These are phyloP conservation scores for Phorcus lineatus DNA, from an alignment of 2,888 invertebrate genomes.

Conservation along the genomic window DNA sequence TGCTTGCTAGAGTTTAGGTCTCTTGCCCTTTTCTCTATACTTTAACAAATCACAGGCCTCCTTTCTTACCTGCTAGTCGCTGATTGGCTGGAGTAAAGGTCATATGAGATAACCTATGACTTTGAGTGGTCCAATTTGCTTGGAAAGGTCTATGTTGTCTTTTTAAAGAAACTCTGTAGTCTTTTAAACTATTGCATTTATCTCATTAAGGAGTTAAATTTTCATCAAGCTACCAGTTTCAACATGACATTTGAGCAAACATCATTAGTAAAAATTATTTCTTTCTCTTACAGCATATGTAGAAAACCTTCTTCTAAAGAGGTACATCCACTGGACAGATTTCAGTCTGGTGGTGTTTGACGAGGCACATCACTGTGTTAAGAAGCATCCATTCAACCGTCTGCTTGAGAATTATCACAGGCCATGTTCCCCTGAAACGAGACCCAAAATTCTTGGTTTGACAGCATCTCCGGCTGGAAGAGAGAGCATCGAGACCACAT, in stretches of 20 bases:
- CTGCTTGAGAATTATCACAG: conserved; percentile 54
- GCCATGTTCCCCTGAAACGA: conserved; percentile 7
- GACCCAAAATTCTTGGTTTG: conserved; percentile 66
- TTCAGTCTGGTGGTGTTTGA: conserved; percentile 68
- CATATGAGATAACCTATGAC: too few relatives aligned
- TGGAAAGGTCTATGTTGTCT: too few relatives aligned
- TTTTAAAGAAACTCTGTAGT: neutral
- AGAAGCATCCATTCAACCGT: conserved; percentile 64
- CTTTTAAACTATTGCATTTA: neutral
- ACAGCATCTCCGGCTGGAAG: conserved; percentile 71
- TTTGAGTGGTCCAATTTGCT: too few relatives aligned
- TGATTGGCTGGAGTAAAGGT: too few relatives aligned
- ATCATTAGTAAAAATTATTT: neutral
- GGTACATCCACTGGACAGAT: conserved; percentile 60
- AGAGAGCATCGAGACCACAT: conserved; percentile 49
- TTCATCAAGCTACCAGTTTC: too few relatives aligned
- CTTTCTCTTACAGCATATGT: conserved; percentile 59
- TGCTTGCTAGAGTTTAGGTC: too few relatives aligned
- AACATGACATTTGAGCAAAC: neutral
- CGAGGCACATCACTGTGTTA: conserved; percentile 71
- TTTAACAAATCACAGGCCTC: too few relatives aligned
- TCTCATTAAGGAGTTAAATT: too few relatives aligned
- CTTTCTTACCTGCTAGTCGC: too few relatives aligned
- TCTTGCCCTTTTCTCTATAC: too few relatives aligned
- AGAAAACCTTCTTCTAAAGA: conserved; percentile 54